Evolutionary conservation across 2,797 vertebrate species (phyloP).

Genomic region (Sebastolobus altivelis): DNA sequence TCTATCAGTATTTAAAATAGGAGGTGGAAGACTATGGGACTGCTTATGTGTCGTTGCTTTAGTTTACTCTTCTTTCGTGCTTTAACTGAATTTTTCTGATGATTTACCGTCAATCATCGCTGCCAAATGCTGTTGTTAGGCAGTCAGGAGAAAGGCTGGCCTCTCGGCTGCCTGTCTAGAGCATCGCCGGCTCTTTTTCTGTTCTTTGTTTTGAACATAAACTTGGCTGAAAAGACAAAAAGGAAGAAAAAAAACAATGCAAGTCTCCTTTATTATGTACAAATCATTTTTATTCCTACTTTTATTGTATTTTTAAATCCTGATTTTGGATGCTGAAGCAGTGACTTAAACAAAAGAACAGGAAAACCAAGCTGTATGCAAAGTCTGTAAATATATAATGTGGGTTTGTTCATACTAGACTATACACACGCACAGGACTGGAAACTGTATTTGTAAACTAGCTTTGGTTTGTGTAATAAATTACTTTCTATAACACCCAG

Average conservation of each 20-base stretch:
- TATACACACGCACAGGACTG: slow-evolving; percentile 85
- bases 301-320: slow-evolving; percentile 79
- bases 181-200: slow-evolving; percentile 63
- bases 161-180: slow-evolving; percentile 77
- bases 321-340: slow-evolving; percentile 75
- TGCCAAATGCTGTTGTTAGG: slow-evolving; percentile 79
- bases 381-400: slow-evolving; percentile 93
- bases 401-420: slow-evolving; percentile 86
- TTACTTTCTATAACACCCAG: slow-evolving; percentile 85
- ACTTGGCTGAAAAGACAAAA: slow-evolving; percentile 69
- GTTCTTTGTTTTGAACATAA: slow-evolving; percentile 70
- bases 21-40: slow-evolving; percentile 75
- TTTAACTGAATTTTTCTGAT: slow-evolving; percentile 79
- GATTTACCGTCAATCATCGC: slow-evolving; percentile 82
- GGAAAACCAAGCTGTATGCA: slow-evolving; percentile 85
- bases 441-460: slow-evolving; percentile 90
- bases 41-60: slow-evolving; percentile 72
- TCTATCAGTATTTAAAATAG: slow-evolving; percentile 96
- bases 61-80: slow-evolving; percentile 75
- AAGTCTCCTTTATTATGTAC: slow-evolving; percentile 71
- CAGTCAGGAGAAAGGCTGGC: slow-evolving; percentile 76
- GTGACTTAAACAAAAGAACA: slow-evolving; percentile 87
- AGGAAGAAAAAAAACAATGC: slow-evolving; percentile 52
- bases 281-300: slow-evolving; percentile 80
- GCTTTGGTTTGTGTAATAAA: slow-evolving; percentile 91